phyloP scores from a whole-genome alignment of 2,888 invertebrate species.

The Drosophila ezoana region DNA sequence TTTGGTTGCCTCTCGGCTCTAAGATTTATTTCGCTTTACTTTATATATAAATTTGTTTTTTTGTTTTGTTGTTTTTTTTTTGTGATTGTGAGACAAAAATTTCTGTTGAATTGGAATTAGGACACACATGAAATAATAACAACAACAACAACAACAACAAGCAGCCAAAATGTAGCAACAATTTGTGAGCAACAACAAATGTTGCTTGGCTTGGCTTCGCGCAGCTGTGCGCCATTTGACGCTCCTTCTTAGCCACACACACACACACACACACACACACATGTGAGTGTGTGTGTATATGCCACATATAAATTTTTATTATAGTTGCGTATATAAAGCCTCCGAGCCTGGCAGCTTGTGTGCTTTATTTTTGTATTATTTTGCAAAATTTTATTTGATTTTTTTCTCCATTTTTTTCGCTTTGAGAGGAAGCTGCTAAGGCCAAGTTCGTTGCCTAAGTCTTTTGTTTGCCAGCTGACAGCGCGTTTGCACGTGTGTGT shows the following conservation, averaged over 20 bases:
- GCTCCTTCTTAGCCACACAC: constrained; percentile 46
- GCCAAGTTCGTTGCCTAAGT: constrained; percentile 77
- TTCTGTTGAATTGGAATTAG: constrained; percentile 80
- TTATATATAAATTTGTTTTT: constrained; percentile 31
- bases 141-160: constrained; percentile 52
- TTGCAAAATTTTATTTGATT: constrained; percentile 14
- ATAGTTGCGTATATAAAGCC: constrained; percentile 12
- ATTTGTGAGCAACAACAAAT: constrained; percentile 59
- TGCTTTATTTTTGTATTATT: constrained; percentile 23
- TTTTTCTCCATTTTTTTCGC: constrained; percentile 7
- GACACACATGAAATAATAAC: constrained; percentile 72
- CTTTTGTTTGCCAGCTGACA: constrained; percentile 69
- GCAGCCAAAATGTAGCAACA: constrained; percentile 72
- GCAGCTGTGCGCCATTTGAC: constrained; percentile 78
- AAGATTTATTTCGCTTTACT: constrained; percentile 79
- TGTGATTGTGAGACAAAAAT: constrained; percentile 78
- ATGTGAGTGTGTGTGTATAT: neutral
- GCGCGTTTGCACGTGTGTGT: neutral
- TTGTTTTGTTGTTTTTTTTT: constrained; percentile 18
- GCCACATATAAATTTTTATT: constrained; percentile 10
- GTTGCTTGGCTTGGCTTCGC: constrained; percentile 41
- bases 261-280: constrained; percentile 10
- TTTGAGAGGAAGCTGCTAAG: constrained; percentile 22
- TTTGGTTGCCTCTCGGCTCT: constrained; percentile 63
- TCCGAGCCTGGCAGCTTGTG: constrained; percentile 58